Evolutionary conservation across 1,140 invertebrate species (phyloP).

Genomic region (Eriocheir sinensis): DNA sequence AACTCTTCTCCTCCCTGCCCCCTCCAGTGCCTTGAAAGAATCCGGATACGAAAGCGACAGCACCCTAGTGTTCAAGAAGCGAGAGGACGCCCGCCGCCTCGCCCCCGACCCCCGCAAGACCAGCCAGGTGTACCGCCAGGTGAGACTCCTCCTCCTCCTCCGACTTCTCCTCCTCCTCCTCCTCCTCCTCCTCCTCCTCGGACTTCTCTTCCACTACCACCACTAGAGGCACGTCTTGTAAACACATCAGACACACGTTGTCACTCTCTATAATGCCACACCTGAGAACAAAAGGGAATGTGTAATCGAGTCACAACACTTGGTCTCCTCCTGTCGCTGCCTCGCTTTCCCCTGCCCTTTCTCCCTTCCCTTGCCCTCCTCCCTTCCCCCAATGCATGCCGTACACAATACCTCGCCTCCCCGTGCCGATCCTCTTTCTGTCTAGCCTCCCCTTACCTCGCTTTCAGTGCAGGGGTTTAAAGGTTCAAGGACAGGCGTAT

Average conservation of each 20-base stretch:
- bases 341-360: neutral
- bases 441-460: too few relatives aligned
- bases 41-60: slow-evolving; percentile 95
- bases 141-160: slow-evolving; percentile 39
- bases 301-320: neutral
- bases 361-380: too few relatives aligned
- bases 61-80: slow-evolving; percentile 84
- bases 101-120: slow-evolving; percentile 72
- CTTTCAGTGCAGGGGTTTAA: too few relatives aligned
- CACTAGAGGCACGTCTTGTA: neutral
- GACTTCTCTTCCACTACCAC: neutral
- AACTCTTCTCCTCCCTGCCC: slow-evolving; percentile 6
- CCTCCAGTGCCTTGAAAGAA: slow-evolving; percentile 89
- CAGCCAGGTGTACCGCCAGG: slow-evolving; percentile 72
- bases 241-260: neutral
- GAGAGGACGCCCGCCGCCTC: slow-evolving; percentile 72
- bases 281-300: neutral
- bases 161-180: neutral
- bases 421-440: too few relatives aligned
- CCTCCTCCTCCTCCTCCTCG: neutral
- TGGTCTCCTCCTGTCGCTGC: neutral
- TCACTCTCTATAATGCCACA: neutral
- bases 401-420: too few relatives aligned
- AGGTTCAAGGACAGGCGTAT: neutral
- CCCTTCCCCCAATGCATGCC: too few relatives aligned